Evolutionary conservation across 2,888 invertebrate species (phyloP).

Genomic region (Oscheius sp.): DNA sequence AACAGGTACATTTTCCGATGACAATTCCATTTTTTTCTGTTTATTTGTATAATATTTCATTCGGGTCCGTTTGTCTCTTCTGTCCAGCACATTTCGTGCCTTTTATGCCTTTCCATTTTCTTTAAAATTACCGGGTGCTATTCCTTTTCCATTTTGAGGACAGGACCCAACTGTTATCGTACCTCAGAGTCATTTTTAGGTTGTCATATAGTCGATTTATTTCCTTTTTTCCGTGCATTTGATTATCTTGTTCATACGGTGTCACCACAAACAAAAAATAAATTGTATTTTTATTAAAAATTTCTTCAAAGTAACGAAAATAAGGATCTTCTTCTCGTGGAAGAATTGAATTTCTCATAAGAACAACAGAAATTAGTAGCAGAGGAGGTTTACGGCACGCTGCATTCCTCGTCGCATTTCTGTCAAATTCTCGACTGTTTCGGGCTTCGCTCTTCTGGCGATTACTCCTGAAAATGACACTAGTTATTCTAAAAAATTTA

Average conservation of each 20-base stretch:
- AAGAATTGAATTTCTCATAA: conserved; percentile 4
- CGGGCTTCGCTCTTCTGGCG: conserved; percentile 26
- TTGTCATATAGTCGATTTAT: conserved; percentile 5
- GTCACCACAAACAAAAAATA: conserved; percentile 5
- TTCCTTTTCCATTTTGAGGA: conserved; percentile 1
- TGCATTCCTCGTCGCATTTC: conserved; percentile 37
- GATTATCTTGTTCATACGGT: conserved; percentile 14
- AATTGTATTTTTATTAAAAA: conserved; percentile 4
- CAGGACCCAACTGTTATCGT: neutral
- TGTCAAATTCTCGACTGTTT: conserved; percentile 32
- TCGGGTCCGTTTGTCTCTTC: conserved; percentile 14
- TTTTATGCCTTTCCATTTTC: conserved; percentile 14
- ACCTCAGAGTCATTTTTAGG: conserved; percentile 31
- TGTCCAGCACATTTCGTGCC: conserved; percentile 12
- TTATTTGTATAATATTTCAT: neutral
- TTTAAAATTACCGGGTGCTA: conserved; percentile 25
- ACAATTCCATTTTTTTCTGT: conserved; percentile 16
- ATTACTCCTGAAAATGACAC: conserved; percentile 32
- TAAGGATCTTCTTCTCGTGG: neutral
- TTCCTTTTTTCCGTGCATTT: too few species aligned
- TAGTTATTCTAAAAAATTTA: neutral
- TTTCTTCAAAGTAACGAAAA: neutral
- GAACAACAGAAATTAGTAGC: conserved; percentile 1
- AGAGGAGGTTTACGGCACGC: conserved; percentile 28
- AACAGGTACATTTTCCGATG: conserved; percentile 14